Conservation (phyloP, 2,888 invertebrate genomes). For the Pollenia angustigena region DNA sequence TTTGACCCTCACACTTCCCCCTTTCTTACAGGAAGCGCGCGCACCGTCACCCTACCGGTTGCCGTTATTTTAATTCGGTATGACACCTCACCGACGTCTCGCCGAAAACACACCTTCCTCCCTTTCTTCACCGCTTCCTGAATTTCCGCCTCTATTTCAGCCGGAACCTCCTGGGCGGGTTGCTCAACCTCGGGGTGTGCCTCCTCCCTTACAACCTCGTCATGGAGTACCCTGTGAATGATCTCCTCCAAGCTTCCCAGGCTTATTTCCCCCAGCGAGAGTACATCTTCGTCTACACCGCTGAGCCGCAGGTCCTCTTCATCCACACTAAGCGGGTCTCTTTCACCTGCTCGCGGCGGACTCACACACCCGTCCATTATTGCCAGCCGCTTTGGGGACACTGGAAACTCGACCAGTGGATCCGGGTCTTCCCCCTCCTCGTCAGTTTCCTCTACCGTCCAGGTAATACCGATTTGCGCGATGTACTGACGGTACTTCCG, state of each 20-base stretch:
- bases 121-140: no score
- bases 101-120: no score
- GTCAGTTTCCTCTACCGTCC: neutral
- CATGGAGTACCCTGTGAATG: no score
- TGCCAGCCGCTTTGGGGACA: neutral
- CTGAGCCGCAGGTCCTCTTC: neutral
- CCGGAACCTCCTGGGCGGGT: no score
- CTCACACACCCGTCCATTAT: neutral
- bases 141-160: no score
- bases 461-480: slow-evolving; percentile 3
- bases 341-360: neutral
- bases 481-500: neutral
- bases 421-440: neutral
- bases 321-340: neutral
- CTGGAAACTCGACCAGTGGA: neutral
- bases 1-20: no score
- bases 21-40: no score
- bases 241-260: neutral
- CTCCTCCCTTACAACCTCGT: no score
- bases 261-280: neutral
- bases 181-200: no score
- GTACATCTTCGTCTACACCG: neutral
- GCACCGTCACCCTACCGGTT: no score
- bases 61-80: no score
- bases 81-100: no score